These are phyloP conservation scores for Scaptodrosophila latifasciaeformis DNA, from an alignment of 2,888 invertebrate genomes.

Conservation along the genomic window DNA sequence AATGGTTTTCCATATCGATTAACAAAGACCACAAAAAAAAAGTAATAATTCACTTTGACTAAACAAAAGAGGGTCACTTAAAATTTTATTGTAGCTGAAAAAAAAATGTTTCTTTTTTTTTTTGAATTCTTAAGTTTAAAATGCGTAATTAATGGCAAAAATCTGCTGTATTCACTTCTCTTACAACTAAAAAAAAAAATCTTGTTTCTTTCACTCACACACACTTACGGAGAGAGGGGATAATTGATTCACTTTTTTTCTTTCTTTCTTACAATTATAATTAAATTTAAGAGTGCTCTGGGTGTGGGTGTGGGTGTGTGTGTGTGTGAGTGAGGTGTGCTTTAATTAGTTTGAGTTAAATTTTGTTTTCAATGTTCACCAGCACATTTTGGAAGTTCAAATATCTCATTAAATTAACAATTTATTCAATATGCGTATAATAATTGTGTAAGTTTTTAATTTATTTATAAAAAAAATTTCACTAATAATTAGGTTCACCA, in stretches of 20 bases:
- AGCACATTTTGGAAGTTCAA: constrained; percentile 52
- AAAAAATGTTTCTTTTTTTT: constrained; percentile 7
- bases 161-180: constrained; percentile 45
- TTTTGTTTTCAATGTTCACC: too few species aligned
- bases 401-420: constrained; percentile 30
- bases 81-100: not conserved
- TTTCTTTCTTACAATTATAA: constrained; percentile 22
- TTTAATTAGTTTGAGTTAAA: too few species aligned
- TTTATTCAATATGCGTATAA: constrained; percentile 4
- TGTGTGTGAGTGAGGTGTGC: too few species aligned
- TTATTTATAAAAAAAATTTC: constrained; percentile 51
- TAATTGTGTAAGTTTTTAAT: too few species aligned
- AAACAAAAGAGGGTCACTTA: too few species aligned
- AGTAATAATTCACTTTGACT: too few species aligned
- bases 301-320: too few species aligned
- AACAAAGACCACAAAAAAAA: too few species aligned
- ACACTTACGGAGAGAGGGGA: too few species aligned
- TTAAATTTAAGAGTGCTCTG: constrained; percentile 18
- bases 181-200: constrained; percentile 62
- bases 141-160: constrained; percentile 65
- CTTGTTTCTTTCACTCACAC: constrained; percentile 28
- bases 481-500: constrained; percentile 67
- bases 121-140: constrained; percentile 48
- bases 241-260: too few species aligned
- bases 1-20: too few species aligned